phyloP scores from a whole-genome alignment of 2,113 vertebrate genomes.

The Microcebus ravelobensis region DNA sequence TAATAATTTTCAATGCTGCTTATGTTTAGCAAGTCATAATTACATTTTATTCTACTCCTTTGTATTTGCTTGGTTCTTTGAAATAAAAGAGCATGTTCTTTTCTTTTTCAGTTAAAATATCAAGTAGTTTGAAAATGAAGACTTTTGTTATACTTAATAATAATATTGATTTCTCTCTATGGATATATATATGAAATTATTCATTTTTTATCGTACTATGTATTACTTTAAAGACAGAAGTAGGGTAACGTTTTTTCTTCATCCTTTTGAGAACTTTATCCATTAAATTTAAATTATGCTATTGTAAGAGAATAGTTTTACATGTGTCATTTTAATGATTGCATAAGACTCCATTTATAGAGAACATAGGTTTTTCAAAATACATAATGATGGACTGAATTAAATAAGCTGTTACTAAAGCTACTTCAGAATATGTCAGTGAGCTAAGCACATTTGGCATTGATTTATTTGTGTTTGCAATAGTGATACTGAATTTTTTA shows the following conservation, averaged over 20 bases:
- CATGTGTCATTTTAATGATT: conserved; percentile 3
- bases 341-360: not conserved
- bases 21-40: not conserved
- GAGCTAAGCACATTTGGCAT: not conserved
- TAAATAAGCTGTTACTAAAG: not conserved
- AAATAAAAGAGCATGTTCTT: not conserved
- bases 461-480: not conserved
- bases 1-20: not conserved
- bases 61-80: not conserved
- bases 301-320: not conserved
- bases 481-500: not conserved
- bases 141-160: conserved; percentile 1
- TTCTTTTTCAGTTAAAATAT: conserved; percentile 38
- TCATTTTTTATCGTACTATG: not conserved
- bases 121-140: conserved; percentile 1
- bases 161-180: conserved; percentile 25
- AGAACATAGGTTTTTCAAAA: not conserved
- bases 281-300: conserved; percentile 61
- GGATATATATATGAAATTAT: not conserved
- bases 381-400: not conserved
- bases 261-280: conserved; percentile 3
- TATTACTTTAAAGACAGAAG: conserved; percentile 34
- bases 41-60: not conserved
- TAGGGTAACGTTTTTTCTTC: conserved; percentile 34
- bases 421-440: not conserved